These are phyloP conservation scores for Cephalopholis sonnerati DNA, from an alignment of 2,113 vertebrate species.

Conservation along the genomic window DNA sequence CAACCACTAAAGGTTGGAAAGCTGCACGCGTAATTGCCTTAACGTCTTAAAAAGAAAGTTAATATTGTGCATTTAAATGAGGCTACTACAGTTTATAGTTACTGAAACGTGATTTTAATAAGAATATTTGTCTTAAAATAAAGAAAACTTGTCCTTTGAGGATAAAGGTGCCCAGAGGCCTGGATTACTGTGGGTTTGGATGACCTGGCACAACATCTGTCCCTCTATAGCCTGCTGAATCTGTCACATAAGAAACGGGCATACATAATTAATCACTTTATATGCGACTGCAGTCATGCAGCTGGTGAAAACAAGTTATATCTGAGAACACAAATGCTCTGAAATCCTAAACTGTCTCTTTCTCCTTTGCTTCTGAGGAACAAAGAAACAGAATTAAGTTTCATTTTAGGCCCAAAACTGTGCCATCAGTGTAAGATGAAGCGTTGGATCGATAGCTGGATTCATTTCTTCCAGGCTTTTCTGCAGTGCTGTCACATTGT, in stretches of 20 bases:
- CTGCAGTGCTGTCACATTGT: constrained; percentile 38
- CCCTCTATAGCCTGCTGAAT: constrained; percentile 15
- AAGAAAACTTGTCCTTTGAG: constrained; percentile 4
- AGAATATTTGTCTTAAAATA: background rate
- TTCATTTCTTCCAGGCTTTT: constrained; percentile 37
- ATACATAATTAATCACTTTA: background rate
- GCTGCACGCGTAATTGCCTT: background rate
- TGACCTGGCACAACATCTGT: constrained; percentile 64
- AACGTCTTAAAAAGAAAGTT: background rate
- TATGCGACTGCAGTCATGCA: background rate
- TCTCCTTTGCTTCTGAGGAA: background rate
- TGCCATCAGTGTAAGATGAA: constrained; percentile 64
- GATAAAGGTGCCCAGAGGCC: constrained; percentile 40
- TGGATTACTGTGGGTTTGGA: constrained; percentile 28
- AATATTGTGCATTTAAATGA: background rate
- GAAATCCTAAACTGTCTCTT: background rate
- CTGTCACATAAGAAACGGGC: background rate
- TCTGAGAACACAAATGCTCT: background rate
- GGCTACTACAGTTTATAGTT: background rate
- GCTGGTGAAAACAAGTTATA: background rate
- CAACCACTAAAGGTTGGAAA: background rate
- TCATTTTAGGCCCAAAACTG: constrained; percentile 35
- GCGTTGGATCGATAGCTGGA: constrained; percentile 52
- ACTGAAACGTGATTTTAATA: background rate
- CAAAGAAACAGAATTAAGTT: constrained; percentile 33